A percentile compares a stretch with the other conserved stretches of the same genome.
phyloP scores from a whole-genome alignment of 2,113 vertebrate genomes.

The Fregetta grallaria region DNA sequence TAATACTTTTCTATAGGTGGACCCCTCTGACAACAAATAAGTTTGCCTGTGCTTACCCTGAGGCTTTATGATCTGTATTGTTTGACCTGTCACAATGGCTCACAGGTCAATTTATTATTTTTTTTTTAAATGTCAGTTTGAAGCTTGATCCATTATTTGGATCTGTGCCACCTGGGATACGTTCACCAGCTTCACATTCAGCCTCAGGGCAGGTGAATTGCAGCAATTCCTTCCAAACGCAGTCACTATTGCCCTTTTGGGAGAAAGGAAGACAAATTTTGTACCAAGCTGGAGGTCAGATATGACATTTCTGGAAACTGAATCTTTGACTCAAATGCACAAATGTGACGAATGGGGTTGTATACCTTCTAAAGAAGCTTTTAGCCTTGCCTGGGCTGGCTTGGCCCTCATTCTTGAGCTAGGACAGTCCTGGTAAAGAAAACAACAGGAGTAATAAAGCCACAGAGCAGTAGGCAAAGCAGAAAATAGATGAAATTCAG shows the following conservation, averaged over 20 bases:
- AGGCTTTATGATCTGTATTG: background rate
- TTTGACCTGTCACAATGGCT: background rate
- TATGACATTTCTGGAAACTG: background rate
- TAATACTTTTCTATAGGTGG: background rate
- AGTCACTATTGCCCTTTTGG: background rate
- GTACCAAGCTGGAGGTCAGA: background rate
- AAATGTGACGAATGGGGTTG: background rate
- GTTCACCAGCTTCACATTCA: background rate
- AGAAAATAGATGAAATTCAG: background rate
- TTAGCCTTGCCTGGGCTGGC: background rate
- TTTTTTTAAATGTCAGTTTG: background rate
- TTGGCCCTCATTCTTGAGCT: background rate
- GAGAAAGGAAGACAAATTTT: background rate
- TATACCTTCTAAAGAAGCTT: background rate
- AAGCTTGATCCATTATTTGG: background rate
- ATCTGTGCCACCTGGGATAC: background rate
- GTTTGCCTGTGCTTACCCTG: background rate
- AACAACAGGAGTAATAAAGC: background rate
- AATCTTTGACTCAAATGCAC: background rate
- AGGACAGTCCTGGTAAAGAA: background rate
- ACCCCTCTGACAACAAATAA: background rate
- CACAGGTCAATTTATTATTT: background rate
- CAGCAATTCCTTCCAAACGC: background rate
- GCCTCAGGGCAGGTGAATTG: fast-evolving
- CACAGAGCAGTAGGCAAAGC: background rate